phyloP scores from a whole-genome alignment of 2,888 invertebrate genomes.

The Adelognathus sp. region DNA sequence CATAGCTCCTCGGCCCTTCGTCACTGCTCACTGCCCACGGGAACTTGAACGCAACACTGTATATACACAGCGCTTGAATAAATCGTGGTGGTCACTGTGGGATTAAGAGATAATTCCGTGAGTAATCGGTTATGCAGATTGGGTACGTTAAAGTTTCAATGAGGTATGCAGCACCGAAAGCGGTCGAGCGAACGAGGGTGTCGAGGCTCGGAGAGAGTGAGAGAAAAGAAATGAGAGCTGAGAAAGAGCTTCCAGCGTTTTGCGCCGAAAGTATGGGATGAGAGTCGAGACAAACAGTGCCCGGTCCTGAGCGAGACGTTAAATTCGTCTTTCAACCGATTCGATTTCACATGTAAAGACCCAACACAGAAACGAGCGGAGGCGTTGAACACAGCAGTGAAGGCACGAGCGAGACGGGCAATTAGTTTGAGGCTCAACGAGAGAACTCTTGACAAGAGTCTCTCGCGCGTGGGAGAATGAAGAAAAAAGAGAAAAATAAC shows the following conservation, averaged over 20 bases:
- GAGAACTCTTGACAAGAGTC: slow-evolving; percentile 13
- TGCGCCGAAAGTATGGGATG: not conserved
- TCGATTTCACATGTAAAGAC: slow-evolving; percentile 18
- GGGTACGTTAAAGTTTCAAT: slow-evolving; percentile 67
- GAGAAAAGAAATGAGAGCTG: too few species aligned
- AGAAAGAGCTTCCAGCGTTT: not conserved
- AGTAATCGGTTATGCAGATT: slow-evolving; percentile 71
- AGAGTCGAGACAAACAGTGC: not conserved
- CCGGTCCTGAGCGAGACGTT: not conserved
- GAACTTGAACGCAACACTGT: slow-evolving; percentile 24
- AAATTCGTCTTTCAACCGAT: slow-evolving; percentile 35
- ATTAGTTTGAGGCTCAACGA: slow-evolving; percentile 52
- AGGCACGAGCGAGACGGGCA: slow-evolving; percentile 33
- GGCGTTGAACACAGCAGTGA: slow-evolving; percentile 34
- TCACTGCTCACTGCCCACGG: not conserved
- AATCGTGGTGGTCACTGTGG: slow-evolving; percentile 45
- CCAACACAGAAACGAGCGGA: slow-evolving; percentile 21
- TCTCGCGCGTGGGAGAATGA: slow-evolving; percentile 36
- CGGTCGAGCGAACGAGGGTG: slow-evolving; percentile 7
- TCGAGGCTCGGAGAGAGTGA: not conserved
- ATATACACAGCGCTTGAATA: slow-evolving; percentile 36
- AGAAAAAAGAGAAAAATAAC: slow-evolving; percentile 1
- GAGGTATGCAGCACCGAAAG: slow-evolving; percentile 31
- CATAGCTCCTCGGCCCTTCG: slow-evolving; percentile 9
- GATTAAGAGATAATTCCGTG: slow-evolving; percentile 65